These are phyloP conservation scores for Calyptommatus sinebrachiatus DNA, from an alignment of 2,113 vertebrate species.

Conservation along the genomic window DNA sequence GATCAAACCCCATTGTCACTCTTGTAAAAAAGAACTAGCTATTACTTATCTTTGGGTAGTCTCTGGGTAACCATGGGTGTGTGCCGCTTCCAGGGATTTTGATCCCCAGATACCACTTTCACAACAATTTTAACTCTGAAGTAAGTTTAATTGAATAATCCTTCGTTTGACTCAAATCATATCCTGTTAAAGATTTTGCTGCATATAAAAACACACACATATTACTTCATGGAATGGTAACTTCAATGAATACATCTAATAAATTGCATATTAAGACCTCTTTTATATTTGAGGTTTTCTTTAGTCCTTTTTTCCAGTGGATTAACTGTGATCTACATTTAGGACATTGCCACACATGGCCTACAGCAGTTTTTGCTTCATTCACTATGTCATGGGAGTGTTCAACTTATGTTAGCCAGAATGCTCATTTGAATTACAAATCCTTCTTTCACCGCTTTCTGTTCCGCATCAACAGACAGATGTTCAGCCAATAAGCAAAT, in stretches of 20 bases:
- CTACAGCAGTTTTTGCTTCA: constrained; percentile 5
- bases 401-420: constrained; percentile 16
- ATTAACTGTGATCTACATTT: neutral
- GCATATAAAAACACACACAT: neutral
- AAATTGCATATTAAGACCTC: neutral
- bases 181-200: no score
- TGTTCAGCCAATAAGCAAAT: constrained; percentile 22
- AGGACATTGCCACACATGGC: neutral
- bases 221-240: neutral
- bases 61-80: neutral
- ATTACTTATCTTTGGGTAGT: neutral
- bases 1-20: neutral
- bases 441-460: constrained; percentile 6
- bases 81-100: neutral
- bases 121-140: neutral
- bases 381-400: constrained; percentile 3
- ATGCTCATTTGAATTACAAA: constrained; percentile 29
- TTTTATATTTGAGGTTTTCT: neutral
- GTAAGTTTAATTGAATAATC: neutral
- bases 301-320: neutral
- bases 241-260: neutral
- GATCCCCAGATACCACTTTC: neutral
- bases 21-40: neutral
- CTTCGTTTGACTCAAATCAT: no score
- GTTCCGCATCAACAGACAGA: constrained; percentile 20